Evolutionary conservation across 2,888 invertebrate species (phyloP), one percentile per base, ranked within the genome.

Genomic region (Eudasyphora cyanicolor): DNA sequence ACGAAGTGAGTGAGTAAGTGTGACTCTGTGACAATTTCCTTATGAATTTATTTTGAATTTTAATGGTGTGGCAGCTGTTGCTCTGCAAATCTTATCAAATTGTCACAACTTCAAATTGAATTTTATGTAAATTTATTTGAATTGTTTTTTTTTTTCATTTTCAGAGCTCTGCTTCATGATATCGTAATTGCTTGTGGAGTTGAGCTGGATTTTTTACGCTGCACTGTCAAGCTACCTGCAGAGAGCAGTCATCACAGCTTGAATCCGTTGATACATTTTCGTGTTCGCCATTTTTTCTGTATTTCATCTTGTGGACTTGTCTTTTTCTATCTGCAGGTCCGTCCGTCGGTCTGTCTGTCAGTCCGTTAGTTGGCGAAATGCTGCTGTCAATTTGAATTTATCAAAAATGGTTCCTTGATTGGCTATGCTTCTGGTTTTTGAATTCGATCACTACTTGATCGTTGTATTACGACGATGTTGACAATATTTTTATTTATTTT

Each of bases 221-320:
- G 49, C 2, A 5, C 60, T 77, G 62, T 42, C 76, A 27, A 57
- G 19, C 45, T 76, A 73, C 57, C 76, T 73, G 76, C 67, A 12
- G 82, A 74, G 75, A 75, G 71, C 19, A 79, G 73, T 76, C 69
- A 76, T 76, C 83, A 75, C 83, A 83, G 83, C 83, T 74, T 70
- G 75, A 75, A 64, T 64, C 60, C 45, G 38, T 17, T 51, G 21
- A 67, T 60, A 67, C 79, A 38, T 67, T 67, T 76, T 71, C 10
- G 60, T 74, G 74, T n/a, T 69, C 27, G 24, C 2, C 35, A 1
- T 51, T 32, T 14, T 24, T 74, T 73, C 67, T 71, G 29, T 57
- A 5, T n/a, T n/a, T n/a, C n/a, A n/a, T n/a, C n/a, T n/a, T 75
- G 73, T 57, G 27, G 24, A 17, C 17, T 49, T 38, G 24, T 71